These are phyloP conservation scores for Ataeniobius toweri DNA, from an alignment of 2,797 vertebrate genomes.

Conservation along the genomic window DNA sequence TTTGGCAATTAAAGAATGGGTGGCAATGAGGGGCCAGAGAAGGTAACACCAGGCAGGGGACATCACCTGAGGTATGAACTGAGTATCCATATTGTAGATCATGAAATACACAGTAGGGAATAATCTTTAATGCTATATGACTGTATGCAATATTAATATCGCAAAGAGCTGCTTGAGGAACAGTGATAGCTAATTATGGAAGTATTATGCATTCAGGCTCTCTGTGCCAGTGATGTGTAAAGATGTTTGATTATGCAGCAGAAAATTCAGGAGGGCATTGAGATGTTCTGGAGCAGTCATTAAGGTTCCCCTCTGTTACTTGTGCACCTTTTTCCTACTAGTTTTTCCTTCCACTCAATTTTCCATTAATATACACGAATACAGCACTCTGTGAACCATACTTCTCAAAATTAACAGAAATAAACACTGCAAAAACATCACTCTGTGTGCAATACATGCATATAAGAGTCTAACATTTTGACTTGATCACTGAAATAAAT, in stretches of 20 bases:
- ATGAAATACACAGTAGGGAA: conserved; percentile 62
- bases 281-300: neutral
- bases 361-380: neutral
- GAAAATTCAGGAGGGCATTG: neutral
- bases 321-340: neutral
- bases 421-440: neutral
- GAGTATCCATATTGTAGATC: conserved; percentile 51
- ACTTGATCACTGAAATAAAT: neutral
- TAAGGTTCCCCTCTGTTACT: neutral
- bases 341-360: neutral
- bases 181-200: neutral
- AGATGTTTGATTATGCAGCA: neutral
- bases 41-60: conserved; percentile 33
- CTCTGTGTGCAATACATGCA: too few relatives aligned
- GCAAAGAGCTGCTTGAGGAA: neutral
- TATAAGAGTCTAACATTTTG: neutral
- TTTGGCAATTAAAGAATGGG: conserved; percentile 46
- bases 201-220: neutral
- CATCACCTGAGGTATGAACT: conserved; percentile 33
- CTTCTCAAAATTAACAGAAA: neutral
- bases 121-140: neutral
- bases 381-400: neutral
- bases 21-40: conserved; percentile 15
- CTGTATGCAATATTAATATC: neutral
- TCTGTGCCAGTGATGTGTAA: neutral